phyloP scores from a whole-genome alignment of 2,797 vertebrate species.

The Pterois miles region DNA sequence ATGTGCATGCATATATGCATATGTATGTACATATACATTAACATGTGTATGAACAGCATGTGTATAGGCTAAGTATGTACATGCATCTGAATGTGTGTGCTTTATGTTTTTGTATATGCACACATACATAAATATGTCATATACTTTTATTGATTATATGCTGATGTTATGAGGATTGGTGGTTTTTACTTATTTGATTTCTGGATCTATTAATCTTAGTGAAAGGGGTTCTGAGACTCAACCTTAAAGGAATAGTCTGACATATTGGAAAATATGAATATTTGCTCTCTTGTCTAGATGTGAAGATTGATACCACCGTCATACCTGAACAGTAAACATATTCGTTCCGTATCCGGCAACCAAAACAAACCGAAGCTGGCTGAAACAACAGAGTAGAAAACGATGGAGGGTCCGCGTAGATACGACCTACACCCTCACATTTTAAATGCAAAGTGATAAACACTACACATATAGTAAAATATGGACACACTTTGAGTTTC shows the following conservation, averaged over 20 bases:
- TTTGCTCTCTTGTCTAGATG: not conserved
- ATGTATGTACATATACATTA: slow-evolving; percentile 8
- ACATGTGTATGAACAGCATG: not conserved
- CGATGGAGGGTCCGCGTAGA: no score
- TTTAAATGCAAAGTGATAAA: no score
- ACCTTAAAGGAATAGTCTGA: not conserved
- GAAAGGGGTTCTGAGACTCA: not conserved
- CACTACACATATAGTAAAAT: no score
- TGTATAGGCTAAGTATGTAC: slow-evolving; percentile 14
- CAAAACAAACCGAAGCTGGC: no score
- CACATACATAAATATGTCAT: not conserved
- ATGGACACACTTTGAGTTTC: no score
- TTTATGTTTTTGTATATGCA: not conserved
- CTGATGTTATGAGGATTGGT: not conserved
- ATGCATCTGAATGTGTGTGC: slow-evolving; percentile 1
- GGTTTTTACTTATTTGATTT: not conserved
- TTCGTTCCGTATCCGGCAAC: no score
- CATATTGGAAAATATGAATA: not conserved
- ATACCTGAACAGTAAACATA: not conserved
- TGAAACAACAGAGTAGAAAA: no score
- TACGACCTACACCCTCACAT: no score
- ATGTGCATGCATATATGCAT: slow-evolving; percentile 15
- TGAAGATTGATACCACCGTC: not conserved
- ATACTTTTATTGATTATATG: not conserved
- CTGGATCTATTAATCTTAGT: not conserved